Evolutionary conservation across 2,888 invertebrate species (phyloP).

Genomic region (Gnatocerus cornutus): DNA sequence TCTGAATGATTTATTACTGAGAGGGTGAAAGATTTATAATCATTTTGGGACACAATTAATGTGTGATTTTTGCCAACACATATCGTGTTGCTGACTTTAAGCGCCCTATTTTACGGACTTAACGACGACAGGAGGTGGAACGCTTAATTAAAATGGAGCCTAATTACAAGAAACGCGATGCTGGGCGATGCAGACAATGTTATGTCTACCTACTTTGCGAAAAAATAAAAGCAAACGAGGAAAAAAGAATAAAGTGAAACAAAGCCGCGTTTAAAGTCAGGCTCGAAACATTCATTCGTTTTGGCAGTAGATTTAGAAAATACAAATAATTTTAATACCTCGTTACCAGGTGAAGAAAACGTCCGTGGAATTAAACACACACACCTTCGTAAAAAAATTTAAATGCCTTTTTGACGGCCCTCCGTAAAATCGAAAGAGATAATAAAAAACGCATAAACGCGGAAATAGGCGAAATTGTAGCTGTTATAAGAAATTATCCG

Average conservation of each 20-base stretch:
- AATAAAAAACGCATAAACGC: conserved; percentile 16
- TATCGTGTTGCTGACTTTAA: conserved; percentile 34
- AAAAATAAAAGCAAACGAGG: conserved; percentile 2
- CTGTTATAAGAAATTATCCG: conserved; percentile 6
- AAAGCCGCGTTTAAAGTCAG: neutral
- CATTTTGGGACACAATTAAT: conserved; percentile 49
- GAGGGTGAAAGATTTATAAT: conserved; percentile 44
- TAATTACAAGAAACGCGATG: conserved; percentile 26
- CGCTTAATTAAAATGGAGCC: conserved; percentile 36
- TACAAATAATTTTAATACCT: too few relatives aligned
- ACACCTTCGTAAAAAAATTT: neutral
- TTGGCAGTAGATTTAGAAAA: too few relatives aligned
- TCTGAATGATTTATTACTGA: conserved; percentile 42
- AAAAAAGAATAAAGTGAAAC: neutral
- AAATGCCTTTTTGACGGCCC: neutral
- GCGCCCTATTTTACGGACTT: conserved; percentile 29
- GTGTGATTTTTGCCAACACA: conserved; percentile 39
- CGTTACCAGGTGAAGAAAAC: too few relatives aligned
- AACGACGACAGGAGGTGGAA: conserved; percentile 27
- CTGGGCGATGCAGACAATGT: conserved; percentile 2
- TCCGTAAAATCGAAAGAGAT: conserved; percentile 9
- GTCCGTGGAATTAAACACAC: conserved; percentile 5
- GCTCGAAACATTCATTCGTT: neutral
- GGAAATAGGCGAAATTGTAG: conserved; percentile 10
- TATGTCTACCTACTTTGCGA: neutral